Base-by-base conservation (phyloP, 2,797 vertebrate genomes). In the Phalanger gymnotis region DNA sequence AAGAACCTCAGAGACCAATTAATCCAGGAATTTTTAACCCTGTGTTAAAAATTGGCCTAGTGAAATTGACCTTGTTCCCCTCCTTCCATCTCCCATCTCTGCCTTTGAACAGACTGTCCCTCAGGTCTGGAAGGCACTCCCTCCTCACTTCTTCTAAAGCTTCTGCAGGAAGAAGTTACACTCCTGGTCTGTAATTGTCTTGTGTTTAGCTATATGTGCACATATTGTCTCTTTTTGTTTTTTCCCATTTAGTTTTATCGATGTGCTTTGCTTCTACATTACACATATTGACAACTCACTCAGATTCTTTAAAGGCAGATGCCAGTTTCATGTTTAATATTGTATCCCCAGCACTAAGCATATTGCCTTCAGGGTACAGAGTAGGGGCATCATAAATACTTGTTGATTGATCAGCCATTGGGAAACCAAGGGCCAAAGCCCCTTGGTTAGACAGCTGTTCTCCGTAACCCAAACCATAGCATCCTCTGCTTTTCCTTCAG, bases 391-490 rank as follows among this genome's bases (percentile, higher is more conserved):
- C 54, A 66, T 90, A 73, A 95, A 94, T 27, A 92, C n/a, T 81
- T 51, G 1, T 3, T 58, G 55, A 95, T 90, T 57, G 81, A 54
- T 61, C 30, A 40, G 66, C 6, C 66, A 73, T 40, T 73, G 66
- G 58, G n/a, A 73, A 73, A 73, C 66, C 5, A 73, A 40, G n/a
- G n/a, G n/a, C 40, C 66, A 40, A 73, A 25, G 66, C 22, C 14
- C 58, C 31, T 61, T 34, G 12, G 4, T 61, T 61, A 14, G 31
- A 61, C 31, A 61, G 58, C 66, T 73, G 66, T 19, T 40, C 22
- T 92, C 54, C 91, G 55, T 91, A 91, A 91, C 54, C 93, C 25
- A 92, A 90, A 54, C n/a, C 2, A 58, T 57, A 87, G 53, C 56
- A 92, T 90, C 40, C 61, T n/a, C 2, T 0, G 90, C 14, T 34